Evolutionary conservation across 2,797 vertebrate genomes (phyloP).

Genomic region (Cichlasoma orientale): DNA sequence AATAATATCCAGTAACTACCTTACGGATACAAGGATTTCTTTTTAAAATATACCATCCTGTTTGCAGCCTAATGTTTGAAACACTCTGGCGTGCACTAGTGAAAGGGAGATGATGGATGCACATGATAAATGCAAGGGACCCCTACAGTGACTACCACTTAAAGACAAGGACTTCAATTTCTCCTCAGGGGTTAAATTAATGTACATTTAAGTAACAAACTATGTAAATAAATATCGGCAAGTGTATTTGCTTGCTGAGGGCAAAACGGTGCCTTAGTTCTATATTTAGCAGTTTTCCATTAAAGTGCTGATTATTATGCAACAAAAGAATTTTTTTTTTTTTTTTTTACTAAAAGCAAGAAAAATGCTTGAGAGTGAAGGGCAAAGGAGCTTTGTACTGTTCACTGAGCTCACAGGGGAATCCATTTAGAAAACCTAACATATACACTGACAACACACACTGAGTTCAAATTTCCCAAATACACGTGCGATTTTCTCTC

Average conservation of each 20-base stretch:
- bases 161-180: conserved; percentile 8
- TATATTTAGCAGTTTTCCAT: conserved; percentile 25
- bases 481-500: conserved; percentile 12
- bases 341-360: conserved; percentile 17
- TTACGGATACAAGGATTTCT: conserved; percentile 34
- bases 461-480: not conserved
- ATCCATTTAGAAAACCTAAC: conserved; percentile 2
- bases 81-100: not conserved
- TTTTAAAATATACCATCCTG: conserved; percentile 14
- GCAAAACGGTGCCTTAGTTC: not conserved
- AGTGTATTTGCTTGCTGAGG: not conserved
- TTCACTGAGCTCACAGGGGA: conserved; percentile 35
- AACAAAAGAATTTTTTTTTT: conserved; percentile 8
- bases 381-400: conserved; percentile 34
- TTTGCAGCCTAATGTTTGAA: conserved; percentile 12
- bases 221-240: conserved; percentile 9
- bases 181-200: conserved; percentile 3
- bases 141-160: not conserved
- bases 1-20: conserved; percentile 37
- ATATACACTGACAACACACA: conserved; percentile 1
- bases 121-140: not conserved
- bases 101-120: not conserved
- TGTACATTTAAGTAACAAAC: not conserved
- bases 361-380: conserved; percentile 31
- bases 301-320: conserved; percentile 26